Evolutionary conservation across 2,888 invertebrate species (phyloP), one percentile per base, ranked within the genome.

Genomic region (Seira sanloemensis): DNA sequence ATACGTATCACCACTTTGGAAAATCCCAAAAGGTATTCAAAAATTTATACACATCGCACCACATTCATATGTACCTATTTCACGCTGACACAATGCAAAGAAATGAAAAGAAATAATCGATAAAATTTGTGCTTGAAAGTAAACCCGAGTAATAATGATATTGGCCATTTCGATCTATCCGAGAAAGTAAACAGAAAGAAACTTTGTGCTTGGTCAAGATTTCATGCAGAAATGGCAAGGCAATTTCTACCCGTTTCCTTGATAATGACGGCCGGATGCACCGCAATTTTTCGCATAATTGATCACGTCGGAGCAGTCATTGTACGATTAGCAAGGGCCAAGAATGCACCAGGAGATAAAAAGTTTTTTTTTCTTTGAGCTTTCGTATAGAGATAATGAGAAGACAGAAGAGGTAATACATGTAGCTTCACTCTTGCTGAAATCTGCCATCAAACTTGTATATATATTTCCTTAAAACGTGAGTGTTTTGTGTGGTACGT

Each of bases 221-320:
- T 12, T 37, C 37, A 37, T 37, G 37, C 37, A 26, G n/a, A 18
- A 67, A 24, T 21, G 25, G 1, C 25, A 7, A 12, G 4, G 37
- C 4, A 37, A 37, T 37, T 37, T n/a, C 12, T 37, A 37, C 37
- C 25, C 1, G 27, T 4, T 27, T 24, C 24, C 18, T 37, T 37
- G 65, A 66, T 46, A 65, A 75, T 37, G 66, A 46, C 19, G 24
- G 2, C 18, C 24, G n/a, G 26, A 25, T 9, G 7, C 67, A 67
- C 4, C 25, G 67, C 25, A 21, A 67, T 67, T 67, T 71, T 71
- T 68, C 46, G 21, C 50, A 50, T 67, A 67, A 67, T 67, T 67
- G 67, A 67, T 67, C 67, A 67, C 67, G 25, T 67, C 23, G 67
- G 67, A 67, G 67, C 23, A 23, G 25, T 24, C 16, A 25, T 7